phyloP scores from a whole-genome alignment of 1,140 invertebrate genomes.

The Drosophila orena region DNA sequence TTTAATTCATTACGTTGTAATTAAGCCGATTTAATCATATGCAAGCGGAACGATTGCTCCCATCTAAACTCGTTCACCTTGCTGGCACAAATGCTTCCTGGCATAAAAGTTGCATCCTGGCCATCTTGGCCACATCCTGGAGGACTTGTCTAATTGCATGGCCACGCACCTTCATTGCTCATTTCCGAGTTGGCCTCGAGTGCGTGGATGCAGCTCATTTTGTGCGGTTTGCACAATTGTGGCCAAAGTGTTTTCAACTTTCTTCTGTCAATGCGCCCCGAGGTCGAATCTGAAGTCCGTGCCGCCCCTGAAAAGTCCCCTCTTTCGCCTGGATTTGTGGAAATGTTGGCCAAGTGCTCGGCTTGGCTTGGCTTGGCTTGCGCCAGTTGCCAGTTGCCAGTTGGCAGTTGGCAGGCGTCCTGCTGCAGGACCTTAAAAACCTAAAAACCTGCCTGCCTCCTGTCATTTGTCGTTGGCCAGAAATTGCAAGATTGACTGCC shows the following conservation, averaged over 20 bases:
- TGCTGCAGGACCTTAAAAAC: slow-evolving; percentile 26
- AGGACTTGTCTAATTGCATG: slow-evolving; percentile 56
- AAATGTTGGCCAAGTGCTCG: slow-evolving; percentile 64
- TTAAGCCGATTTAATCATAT: background rate
- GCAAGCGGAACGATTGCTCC: background rate
- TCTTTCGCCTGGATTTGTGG: slow-evolving; percentile 53
- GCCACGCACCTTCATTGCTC: slow-evolving; percentile 64
- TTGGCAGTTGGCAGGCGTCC: slow-evolving; percentile 37
- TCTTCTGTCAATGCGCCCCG: slow-evolving; percentile 39
- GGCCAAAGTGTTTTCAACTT: slow-evolving; percentile 66
- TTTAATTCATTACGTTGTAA: background rate
- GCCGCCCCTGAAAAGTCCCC: background rate
- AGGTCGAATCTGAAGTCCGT: slow-evolving; percentile 46
- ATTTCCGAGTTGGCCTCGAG: slow-evolving; percentile 46
- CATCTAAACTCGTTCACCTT: background rate
- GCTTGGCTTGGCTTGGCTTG: slow-evolving; percentile 24
- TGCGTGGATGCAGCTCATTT: slow-evolving; percentile 47
- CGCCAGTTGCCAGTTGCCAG: slow-evolving; percentile 51
- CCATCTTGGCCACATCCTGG: slow-evolving; percentile 19
- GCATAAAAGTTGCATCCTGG: slow-evolving; percentile 8
- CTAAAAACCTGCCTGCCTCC: slow-evolving; percentile 24
- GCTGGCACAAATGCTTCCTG: background rate
- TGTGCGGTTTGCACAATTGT: slow-evolving; percentile 63
- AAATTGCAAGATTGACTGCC: slow-evolving; percentile 75
- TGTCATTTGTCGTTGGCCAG: slow-evolving; percentile 51